phyloP scores from a whole-genome alignment of 2,113 vertebrate genomes.

The Origma solitaria region DNA sequence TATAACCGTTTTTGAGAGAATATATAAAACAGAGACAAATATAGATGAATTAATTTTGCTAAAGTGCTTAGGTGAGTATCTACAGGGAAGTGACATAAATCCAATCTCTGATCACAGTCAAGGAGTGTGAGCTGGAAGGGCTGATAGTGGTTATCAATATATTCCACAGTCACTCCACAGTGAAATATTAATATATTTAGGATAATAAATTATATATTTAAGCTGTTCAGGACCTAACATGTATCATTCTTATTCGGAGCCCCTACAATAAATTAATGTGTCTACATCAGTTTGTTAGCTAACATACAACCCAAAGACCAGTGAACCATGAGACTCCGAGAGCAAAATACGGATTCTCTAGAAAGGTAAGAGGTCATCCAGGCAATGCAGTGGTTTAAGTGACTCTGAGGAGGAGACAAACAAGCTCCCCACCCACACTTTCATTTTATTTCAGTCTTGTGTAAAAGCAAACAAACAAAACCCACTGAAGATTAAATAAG shows the following conservation, averaged over 20 bases:
- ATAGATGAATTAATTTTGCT: background rate
- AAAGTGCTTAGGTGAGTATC: background rate
- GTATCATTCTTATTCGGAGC: background rate
- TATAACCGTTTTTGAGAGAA: background rate
- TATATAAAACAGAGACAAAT: background rate
- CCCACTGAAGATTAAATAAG: background rate
- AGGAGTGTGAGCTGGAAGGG: background rate
- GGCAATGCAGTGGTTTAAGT: background rate
- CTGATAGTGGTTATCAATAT: background rate
- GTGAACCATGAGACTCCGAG: background rate
- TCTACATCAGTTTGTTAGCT: background rate
- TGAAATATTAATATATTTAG: background rate
- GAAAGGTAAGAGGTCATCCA: background rate
- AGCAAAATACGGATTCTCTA: background rate
- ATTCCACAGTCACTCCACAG: background rate
- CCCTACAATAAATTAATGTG: background rate
- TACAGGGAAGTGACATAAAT: background rate
- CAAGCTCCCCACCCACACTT: accelerated
- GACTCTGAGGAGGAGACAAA: background rate
- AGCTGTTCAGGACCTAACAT: background rate
- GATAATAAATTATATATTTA: background rate
- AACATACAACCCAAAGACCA: background rate
- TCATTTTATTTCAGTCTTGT: background rate
- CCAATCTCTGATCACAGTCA: background rate
- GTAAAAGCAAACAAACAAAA: background rate